These are phyloP conservation scores for Nymphicus hollandicus DNA, from an alignment of 2,113 vertebrate species.

Conservation along the genomic window DNA sequence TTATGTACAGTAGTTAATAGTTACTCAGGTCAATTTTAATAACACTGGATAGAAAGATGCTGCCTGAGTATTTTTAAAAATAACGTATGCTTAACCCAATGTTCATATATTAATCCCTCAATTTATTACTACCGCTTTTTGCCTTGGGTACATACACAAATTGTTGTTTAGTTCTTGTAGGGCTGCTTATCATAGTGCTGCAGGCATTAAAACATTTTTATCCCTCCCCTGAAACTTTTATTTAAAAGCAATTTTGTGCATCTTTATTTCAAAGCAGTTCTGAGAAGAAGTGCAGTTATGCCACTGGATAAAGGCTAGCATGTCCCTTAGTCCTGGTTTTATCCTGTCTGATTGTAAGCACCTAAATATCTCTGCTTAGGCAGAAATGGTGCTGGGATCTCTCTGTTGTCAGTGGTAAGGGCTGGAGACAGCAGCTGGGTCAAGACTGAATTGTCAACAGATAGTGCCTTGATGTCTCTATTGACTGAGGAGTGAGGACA, in stretches of 20 bases:
- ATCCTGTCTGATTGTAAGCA: not conserved
- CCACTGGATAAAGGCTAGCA: not conserved
- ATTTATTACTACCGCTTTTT: slow-evolving; percentile 10
- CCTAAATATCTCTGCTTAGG: not conserved
- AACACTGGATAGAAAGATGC: not conserved
- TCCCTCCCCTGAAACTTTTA: not conserved
- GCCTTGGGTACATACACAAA: not conserved
- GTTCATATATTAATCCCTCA: slow-evolving; percentile 10
- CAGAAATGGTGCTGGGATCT: not conserved
- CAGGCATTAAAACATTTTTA: not conserved
- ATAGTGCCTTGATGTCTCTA: not conserved
- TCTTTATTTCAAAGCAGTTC: not conserved
- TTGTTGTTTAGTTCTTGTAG: not conserved
- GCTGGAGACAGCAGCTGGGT: not conserved
- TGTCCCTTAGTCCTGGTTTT: not conserved
- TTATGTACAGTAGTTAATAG: slow-evolving; percentile 21
- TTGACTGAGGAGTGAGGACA: not conserved
- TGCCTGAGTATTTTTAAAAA: slow-evolving; percentile 10
- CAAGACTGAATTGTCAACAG: not conserved
- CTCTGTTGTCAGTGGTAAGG: not conserved
- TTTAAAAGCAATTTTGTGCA: not conserved
- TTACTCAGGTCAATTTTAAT: slow-evolving; percentile 48
- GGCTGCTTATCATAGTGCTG: not conserved
- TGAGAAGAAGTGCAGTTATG: not conserved
- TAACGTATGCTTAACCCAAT: slow-evolving; percentile 6